Base-by-base conservation (phyloP, 2,797 vertebrate genomes). In the Sebastes iracundus region DNA sequence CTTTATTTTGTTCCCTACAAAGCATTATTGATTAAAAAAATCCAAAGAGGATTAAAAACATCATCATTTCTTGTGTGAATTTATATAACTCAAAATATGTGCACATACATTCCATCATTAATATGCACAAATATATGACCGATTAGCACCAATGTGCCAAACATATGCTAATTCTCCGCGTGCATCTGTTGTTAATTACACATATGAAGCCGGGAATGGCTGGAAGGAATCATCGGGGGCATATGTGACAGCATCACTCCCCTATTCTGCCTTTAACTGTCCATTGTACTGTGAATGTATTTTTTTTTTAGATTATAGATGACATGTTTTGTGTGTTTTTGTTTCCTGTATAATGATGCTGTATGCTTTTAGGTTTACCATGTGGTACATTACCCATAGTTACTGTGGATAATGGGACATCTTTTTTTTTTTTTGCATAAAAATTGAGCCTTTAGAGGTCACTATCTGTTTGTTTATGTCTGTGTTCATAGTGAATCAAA, bases 181-280 rank as follows among this genome's bases (percentile, higher is more conserved):
- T 95, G 94, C 94, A 95, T 96, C 94, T 96, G 95, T 94, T 75
- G 80, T 95, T 96, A 96, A 96, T 96, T 95, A 95, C 93, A 95
- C 90, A 93, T 94, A 92, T 93, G 93, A 94, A 94, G 93, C 91
- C 71, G 87, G 88, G 88, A 91, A 95, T 94, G 90, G 93, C 93
- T 95, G 11, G 82, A 91, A 95, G 95, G 94, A 93, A 93, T 84
- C 87, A 89, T 46, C 32, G 79, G 92, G 92, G 91, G 85, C 85
- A 89, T 77, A 78, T 87, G 83, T 87, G 91, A 84, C 92, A 92
- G 80, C 81, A 70, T 90, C 86, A 71, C 69, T 80, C 78, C 83
- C 75, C 32, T 18, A 28, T 38, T 85, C 74, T 73, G 80, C 83
- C 82, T 75, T 81, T 82, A 72, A 83, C 85, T 79, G 81, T 84